These are phyloP conservation scores for Hoplias malabaricus DNA, from an alignment of 2,113 vertebrate species.

Conservation along the genomic window DNA sequence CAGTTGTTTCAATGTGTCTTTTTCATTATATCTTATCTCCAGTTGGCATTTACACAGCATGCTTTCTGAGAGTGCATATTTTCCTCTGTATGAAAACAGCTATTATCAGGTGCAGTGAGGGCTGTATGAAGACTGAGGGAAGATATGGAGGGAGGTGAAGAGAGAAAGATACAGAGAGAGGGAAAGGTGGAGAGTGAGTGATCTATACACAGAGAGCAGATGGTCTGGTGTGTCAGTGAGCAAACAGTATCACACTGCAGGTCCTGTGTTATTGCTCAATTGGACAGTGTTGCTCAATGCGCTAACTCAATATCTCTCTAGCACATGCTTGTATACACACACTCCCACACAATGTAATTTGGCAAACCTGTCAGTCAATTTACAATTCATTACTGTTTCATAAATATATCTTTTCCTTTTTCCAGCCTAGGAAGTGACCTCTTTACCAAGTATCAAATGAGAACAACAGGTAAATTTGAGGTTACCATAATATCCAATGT, in stretches of 20 bases:
- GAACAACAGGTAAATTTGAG: too few relatives aligned
- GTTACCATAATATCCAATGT: too few relatives aligned
- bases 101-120: not conserved
- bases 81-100: not conserved
- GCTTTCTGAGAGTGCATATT: not conserved
- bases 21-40: not conserved
- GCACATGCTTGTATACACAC: not conserved
- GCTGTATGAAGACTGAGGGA: not conserved
- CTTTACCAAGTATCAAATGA: too few relatives aligned
- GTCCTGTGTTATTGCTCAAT: not conserved
- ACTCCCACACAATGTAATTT: not conserved
- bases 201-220: slow-evolving; percentile 8
- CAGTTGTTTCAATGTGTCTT: not conserved
- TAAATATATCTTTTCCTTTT: not conserved
- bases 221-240: not conserved
- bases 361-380: not conserved
- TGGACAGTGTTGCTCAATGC: not conserved
- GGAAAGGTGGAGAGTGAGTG: not conserved
- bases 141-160: not conserved
- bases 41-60: not conserved
- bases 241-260: slow-evolving; percentile 19
- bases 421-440: not conserved
- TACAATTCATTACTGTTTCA: not conserved
- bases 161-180: not conserved
- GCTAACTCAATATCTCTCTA: not conserved